A percentile compares a stretch with the other conserved stretches of the same genome.
Evolutionary conservation across 2,113 vertebrate species (phyloP).

Genomic region (Campylomormyrus tamandua): DNA sequence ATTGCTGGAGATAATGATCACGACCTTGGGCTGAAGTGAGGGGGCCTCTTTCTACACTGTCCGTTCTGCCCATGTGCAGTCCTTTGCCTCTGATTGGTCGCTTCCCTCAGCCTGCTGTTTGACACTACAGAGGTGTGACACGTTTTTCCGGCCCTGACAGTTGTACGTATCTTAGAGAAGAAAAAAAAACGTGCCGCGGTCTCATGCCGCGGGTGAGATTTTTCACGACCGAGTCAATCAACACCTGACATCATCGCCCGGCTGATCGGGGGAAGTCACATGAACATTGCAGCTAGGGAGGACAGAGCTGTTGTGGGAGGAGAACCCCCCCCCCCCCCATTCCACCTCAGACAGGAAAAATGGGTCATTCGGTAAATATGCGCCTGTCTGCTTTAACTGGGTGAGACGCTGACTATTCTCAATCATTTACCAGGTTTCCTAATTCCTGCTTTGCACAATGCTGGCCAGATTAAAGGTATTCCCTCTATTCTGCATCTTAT

Average conservation of each 20-base stretch:
- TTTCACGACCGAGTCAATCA: neutral
- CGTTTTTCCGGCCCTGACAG: neutral
- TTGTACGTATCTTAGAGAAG: neutral
- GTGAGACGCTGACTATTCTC: neutral
- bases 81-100: neutral
- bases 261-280: neutral
- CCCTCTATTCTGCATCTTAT: neutral
- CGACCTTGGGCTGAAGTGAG: neutral
- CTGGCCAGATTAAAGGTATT: neutral
- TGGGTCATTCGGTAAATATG: neutral
- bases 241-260: constrained; percentile 5
- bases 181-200: neutral
- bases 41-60: neutral
- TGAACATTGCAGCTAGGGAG: neutral
- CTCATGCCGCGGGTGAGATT: neutral
- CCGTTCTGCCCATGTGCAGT: neutral
- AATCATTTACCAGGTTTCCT: neutral
- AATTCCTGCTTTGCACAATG: neutral
- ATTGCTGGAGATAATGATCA: neutral
- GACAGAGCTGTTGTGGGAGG: neutral
- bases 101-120: neutral
- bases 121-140: neutral
- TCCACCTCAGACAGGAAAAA: neutral
- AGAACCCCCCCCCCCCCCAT: neutral
- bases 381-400: neutral